These are phyloP conservation scores for Antennarius striatus DNA, from an alignment of 2,113 vertebrate genomes.

Conservation along the genomic window DNA sequence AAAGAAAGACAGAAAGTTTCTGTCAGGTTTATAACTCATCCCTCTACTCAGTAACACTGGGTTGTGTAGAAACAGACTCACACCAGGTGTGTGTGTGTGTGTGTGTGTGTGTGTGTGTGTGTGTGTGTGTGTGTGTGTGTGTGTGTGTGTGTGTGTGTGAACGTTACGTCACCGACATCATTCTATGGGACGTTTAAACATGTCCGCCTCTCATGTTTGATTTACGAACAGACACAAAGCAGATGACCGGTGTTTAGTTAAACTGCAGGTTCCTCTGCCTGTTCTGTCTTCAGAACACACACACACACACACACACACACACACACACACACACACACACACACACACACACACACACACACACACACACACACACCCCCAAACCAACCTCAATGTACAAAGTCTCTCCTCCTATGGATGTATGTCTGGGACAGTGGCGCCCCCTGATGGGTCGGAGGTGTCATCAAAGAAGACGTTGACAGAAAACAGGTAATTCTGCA, in stretches of 20 bases:
- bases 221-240: slow-evolving; percentile 26
- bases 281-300: slow-evolving; percentile 3
- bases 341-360: no score
- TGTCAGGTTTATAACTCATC: no score
- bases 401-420: no score
- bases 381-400: no score
- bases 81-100: not conserved
- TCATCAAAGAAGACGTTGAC: no score
- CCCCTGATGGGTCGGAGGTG: no score
- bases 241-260: slow-evolving; percentile 42
- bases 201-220: slow-evolving; percentile 35
- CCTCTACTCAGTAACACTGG: no score
- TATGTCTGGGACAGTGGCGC: no score
- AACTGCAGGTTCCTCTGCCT: slow-evolving; percentile 27
- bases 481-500: no score
- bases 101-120: not conserved
- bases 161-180: slow-evolving; percentile 10
- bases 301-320: not conserved
- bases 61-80: no score
- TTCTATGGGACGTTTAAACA: slow-evolving; percentile 43
- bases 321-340: not conserved
- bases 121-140: not conserved
- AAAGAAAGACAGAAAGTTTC: no score
- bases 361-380: no score
- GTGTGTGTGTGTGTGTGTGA: slow-evolving; percentile 6